phyloP scores from a whole-genome alignment of 2,113 vertebrate genomes.

The Onychostruthus taczanowskii region DNA sequence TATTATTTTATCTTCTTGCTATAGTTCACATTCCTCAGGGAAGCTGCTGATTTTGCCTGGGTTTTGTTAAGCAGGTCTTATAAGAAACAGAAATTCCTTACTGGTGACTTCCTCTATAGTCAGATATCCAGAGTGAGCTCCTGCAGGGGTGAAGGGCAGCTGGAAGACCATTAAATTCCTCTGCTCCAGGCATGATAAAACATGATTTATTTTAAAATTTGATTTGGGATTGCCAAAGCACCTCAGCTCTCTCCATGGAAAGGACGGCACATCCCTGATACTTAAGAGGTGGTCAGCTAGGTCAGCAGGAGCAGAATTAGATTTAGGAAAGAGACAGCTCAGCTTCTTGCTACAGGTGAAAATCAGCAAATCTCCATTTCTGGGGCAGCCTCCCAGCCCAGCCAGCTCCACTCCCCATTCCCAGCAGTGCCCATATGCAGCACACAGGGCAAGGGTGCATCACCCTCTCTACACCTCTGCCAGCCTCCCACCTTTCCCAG shows the following conservation, averaged over 20 bases:
- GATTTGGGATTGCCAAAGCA: background rate
- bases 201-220: background rate
- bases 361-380: background rate
- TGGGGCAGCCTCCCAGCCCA: background rate
- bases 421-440: background rate
- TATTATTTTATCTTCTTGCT: background rate
- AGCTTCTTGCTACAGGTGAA: background rate
- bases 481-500: background rate
- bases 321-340: background rate
- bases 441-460: fast-evolving
- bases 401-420: background rate
- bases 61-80: background rate
- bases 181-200: background rate
- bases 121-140: background rate
- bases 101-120: background rate
- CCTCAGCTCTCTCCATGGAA: background rate
- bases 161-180: background rate
- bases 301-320: background rate
- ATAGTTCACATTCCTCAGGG: background rate
- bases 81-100: background rate
- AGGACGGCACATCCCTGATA: background rate
- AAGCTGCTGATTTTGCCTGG: background rate
- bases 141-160: background rate
- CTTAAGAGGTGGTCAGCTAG: background rate
- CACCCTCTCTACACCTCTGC: background rate